Conservation (phyloP, 2,797 vertebrate genomes). For the Graptemys geographica region DNA sequence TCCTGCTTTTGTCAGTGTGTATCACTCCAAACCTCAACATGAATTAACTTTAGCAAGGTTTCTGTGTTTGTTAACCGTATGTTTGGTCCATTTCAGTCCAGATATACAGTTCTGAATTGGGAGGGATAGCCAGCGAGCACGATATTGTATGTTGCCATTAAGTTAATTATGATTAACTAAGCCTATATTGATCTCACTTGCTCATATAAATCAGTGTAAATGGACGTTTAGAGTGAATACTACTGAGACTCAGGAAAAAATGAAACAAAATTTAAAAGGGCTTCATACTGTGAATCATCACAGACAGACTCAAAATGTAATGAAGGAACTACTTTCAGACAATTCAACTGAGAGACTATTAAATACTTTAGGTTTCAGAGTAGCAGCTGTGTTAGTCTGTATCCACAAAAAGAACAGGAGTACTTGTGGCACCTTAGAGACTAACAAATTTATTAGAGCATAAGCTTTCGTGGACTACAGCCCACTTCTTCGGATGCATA, state of each 20-base stretch:
- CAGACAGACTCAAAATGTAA: constrained; percentile 61
- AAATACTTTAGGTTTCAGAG: constrained; percentile 49
- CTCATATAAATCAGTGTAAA: constrained; percentile 70
- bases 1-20: constrained; percentile 38
- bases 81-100: not conserved
- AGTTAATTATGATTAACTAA: constrained; percentile 71
- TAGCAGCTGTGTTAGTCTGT: no score
- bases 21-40: constrained; percentile 54
- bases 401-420: no score
- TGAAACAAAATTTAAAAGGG: constrained; percentile 71
- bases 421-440: no score
- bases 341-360: constrained; percentile 63
- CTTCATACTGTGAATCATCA: constrained; percentile 71
- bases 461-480: no score
- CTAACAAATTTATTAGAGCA: no score
- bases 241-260: constrained; percentile 59
- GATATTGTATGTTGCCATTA: constrained; percentile 56
- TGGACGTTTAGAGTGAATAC: constrained; percentile 62
- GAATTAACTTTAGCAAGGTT: constrained; percentile 64
- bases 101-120: constrained; percentile 35
- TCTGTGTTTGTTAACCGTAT: constrained; percentile 40
- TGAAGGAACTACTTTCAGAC: constrained; percentile 54
- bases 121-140: constrained; percentile 20
- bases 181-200: constrained; percentile 45
- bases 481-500: no score